These are phyloP conservation scores for Celastrina argiolus DNA, from an alignment of 2,888 invertebrate species.

Conservation along the genomic window DNA sequence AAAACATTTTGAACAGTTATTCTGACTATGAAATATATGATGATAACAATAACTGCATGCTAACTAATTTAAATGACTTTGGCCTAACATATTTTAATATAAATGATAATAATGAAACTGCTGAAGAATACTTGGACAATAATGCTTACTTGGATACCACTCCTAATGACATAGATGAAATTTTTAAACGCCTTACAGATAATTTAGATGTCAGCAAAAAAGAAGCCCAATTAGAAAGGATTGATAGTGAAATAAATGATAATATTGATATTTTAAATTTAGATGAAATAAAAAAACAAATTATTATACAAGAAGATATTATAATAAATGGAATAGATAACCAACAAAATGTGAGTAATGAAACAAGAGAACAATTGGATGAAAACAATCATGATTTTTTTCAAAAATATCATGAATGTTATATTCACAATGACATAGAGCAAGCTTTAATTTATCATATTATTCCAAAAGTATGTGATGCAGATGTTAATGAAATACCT, in stretches of 20 bases:
- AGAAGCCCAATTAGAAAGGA: not conserved
- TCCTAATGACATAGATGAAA: not conserved
- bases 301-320: not conserved
- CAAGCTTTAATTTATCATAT: constrained; percentile 10
- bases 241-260: not conserved
- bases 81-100: not conserved
- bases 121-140: not conserved
- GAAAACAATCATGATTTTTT: not conserved
- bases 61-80: constrained; percentile 15
- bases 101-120: not conserved
- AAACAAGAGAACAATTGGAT: not conserved
- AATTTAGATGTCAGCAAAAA: not conserved
- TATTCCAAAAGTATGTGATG: not conserved
- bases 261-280: constrained; percentile 1
- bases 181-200: not conserved
- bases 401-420: not conserved
- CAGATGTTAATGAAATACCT: not conserved
- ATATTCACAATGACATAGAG: not conserved
- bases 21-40: not conserved
- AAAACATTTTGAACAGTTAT: not conserved
- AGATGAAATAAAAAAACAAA: not conserved
- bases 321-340: not conserved
- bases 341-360: not conserved
- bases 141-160: not conserved
- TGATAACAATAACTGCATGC: constrained; percentile 1